A percentile compares a stretch with the other conserved stretches of the same genome.
These are phyloP conservation scores for Oligia fasciuncula DNA, from an alignment of 2,888 invertebrate species.

Conservation along the genomic window DNA sequence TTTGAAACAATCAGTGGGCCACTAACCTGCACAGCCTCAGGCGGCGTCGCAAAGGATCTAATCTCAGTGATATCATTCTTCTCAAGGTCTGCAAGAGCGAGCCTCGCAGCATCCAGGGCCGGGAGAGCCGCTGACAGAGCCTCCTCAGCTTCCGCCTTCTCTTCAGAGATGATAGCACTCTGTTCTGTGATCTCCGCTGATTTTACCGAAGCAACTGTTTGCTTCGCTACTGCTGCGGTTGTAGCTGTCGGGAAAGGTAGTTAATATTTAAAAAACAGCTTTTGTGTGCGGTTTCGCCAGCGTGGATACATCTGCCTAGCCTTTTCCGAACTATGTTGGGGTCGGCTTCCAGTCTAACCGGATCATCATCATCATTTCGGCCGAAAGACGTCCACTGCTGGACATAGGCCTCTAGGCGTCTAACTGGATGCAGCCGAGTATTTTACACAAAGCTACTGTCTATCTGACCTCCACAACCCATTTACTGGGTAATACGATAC, in stretches of 20 bases:
- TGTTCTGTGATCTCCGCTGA: slow-evolving; percentile 95
- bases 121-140: slow-evolving; percentile 95
- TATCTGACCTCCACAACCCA: too few relatives aligned
- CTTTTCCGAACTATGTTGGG: too few relatives aligned
- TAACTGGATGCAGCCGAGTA: too few relatives aligned
- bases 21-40: slow-evolving; percentile 94
- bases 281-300: too few relatives aligned
- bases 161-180: slow-evolving; percentile 93
- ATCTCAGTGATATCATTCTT: slow-evolving; percentile 98
- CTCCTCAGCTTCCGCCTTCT: slow-evolving; percentile 96
- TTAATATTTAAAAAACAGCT: background rate
- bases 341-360: too few relatives aligned
- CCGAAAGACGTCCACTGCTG: too few relatives aligned
- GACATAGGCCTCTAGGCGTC: too few relatives aligned
- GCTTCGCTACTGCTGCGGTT: slow-evolving; percentile 93
- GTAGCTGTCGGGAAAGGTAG: slow-evolving; percentile 85
- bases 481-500: too few relatives aligned
- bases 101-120: slow-evolving; percentile 94
- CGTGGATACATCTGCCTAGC: too few relatives aligned
- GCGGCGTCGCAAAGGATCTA: slow-evolving; percentile 97
- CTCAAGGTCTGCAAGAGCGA: slow-evolving; percentile 95
- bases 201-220: slow-evolving; percentile 94
- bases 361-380: too few relatives aligned
- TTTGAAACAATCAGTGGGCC: background rate
- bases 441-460: too few relatives aligned